Base-by-base conservation (phyloP, 1,140 invertebrate genomes). In the Saxidomus purpurata region DNA sequence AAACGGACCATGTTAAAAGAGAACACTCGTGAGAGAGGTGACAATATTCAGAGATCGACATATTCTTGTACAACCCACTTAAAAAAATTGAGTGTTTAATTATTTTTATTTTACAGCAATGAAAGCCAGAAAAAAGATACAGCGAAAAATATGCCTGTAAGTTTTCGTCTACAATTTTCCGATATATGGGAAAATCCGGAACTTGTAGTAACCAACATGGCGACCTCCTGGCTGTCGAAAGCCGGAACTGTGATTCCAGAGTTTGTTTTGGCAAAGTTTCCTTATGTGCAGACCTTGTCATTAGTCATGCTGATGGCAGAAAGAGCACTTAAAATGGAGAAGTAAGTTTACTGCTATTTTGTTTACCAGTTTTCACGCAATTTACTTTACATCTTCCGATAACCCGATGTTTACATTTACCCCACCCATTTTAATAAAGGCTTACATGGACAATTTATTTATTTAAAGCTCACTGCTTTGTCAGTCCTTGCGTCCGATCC, bases 101-200 rank as follows among this genome's bases (percentile, higher is more conserved):
- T 49, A 49, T 49, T 49, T 11, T 49, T 49, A 11, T 59, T 59
- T 22, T 11, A 22, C 19, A 59, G 52, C 6, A 59, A 59, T 22
- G 52, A 59, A 3, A n/a, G n/a, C 15, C 15, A 59, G n/a, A 3
- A 4, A n/a, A n/a, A n/a, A 22, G 52, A 59, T 6, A 59, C 52
- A 22, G 52, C 19, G 15, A 13, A 67, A 67, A 67, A 34, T 6
- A 8, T 36, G 13, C 63, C 63, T 31, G 87, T 89, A 43, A 69
- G 25, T 38, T 89, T 82, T 59, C 63, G 77, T 59, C 43, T 89
- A 34, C 47, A 76, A 83, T 82, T 89, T 82, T 89, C 87, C 79
- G 87, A 89, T 47, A 22, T 89, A 13, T 89, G 87, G 87, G 61
- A 89, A 74, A 89, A 89, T 76, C 87, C 87, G 28, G 80, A 89